phyloP scores from a whole-genome alignment of 2,113 vertebrate genomes.

The Corythaeola cristata region DNA sequence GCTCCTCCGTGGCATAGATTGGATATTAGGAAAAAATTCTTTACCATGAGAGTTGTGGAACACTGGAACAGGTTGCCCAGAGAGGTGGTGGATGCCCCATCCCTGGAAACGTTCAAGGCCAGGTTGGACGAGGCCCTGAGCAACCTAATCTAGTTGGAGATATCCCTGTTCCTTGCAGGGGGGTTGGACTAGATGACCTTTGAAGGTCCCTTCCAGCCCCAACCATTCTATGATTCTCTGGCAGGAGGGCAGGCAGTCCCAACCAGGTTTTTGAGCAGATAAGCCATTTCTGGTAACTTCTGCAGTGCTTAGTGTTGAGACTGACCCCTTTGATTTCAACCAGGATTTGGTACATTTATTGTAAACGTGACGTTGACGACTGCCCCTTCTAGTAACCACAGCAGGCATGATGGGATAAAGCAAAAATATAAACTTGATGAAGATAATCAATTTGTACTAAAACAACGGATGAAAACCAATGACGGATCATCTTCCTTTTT shows the following conservation, averaged over 20 bases:
- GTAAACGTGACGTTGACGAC: background rate
- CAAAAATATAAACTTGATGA: background rate
- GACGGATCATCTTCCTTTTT: background rate
- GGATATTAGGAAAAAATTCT: no score
- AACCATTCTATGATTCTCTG: no score
- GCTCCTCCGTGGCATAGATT: rapidly evolving
- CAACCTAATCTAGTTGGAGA: no score
- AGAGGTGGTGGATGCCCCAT: no score
- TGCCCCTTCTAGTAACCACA: background rate
- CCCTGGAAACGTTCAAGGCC: no score
- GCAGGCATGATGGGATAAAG: background rate
- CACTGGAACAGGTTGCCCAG: no score
- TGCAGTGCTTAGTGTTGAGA: background rate
- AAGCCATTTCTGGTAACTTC: background rate
- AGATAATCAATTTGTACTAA: background rate
- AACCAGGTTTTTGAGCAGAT: background rate
- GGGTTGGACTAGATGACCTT: no score
- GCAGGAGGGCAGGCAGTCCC: background rate
- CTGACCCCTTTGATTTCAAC: background rate
- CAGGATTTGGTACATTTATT: background rate
- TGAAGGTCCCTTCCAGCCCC: no score
- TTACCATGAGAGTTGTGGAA: no score
- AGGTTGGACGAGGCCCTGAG: no score
- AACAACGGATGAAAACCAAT: background rate
- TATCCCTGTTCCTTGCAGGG: no score